Evolutionary conservation across 2,797 vertebrate species (phyloP).

Genomic region (Oreochromis grahami): DNA sequence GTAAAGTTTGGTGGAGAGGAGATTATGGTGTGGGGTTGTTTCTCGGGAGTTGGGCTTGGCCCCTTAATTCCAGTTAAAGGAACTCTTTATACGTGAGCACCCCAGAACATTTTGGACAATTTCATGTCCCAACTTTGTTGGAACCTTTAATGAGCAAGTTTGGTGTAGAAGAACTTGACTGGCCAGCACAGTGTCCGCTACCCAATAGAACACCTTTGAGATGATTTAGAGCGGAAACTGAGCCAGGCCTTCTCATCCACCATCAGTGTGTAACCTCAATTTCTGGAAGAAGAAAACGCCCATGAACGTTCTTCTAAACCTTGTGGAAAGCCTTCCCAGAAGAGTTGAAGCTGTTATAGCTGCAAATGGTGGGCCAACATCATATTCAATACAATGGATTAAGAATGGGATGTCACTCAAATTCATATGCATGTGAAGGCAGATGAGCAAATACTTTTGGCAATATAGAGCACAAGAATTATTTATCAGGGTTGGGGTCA

Average conservation of each 20-base stretch:
- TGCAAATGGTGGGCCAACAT: not conserved
- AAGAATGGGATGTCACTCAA: not conserved
- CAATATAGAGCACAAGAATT: not conserved
- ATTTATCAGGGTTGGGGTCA: not conserved
- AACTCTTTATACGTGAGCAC: not conserved
- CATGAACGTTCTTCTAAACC: not conserved
- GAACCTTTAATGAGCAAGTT: not conserved
- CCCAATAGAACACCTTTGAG: not conserved
- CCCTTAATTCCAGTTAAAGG: not conserved
- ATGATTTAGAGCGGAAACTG: not conserved
- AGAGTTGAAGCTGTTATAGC: not conserved
- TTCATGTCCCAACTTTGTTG: not conserved
- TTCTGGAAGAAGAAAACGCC: not conserved
- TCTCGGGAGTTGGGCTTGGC: not conserved
- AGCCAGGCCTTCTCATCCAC: not conserved
- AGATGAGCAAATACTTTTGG: rapidly evolving
- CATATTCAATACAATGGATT: not conserved
- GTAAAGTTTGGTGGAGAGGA: not conserved
- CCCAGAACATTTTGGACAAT: not conserved
- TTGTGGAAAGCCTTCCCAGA: not conserved
- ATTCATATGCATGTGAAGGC: not conserved
- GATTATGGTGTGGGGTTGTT: not conserved
- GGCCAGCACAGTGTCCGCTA: not conserved
- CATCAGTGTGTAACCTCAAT: not conserved
- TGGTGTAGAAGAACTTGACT: not conserved